Evolutionary conservation across 2,113 vertebrate species (phyloP).

Genomic region (Sisor rabdophorus): DNA sequence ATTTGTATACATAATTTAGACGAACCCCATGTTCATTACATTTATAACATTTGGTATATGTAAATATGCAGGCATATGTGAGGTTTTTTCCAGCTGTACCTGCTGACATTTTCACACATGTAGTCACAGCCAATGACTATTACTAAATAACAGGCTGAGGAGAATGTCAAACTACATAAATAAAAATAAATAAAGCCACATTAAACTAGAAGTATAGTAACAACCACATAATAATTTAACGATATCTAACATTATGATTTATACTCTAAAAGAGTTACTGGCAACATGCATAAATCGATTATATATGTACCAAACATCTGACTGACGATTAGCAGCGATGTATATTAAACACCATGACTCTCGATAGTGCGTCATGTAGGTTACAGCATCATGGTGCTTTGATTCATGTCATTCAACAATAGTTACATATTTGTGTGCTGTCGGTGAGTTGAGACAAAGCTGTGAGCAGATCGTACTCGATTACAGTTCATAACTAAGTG

Average conservation of each 20-base stretch:
- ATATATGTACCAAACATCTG: background rate
- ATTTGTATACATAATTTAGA: conserved; percentile 88
- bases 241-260: conserved; percentile 2
- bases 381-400: conserved; percentile 52
- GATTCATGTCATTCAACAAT: conserved; percentile 56
- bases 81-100: too few relatives aligned
- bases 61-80: too few relatives aligned
- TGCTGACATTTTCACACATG: background rate
- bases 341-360: conserved; percentile 44
- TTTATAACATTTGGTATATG: conserved; percentile 59
- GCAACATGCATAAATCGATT: background rate
- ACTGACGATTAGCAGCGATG: conserved; percentile 17
- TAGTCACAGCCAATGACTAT: conserved; percentile 43
- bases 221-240: conserved; percentile 18
- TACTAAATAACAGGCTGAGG: conserved; percentile 46
- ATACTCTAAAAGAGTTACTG: background rate
- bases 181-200: conserved; percentile 13
- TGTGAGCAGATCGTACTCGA: conserved; percentile 49
- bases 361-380: conserved; percentile 12
- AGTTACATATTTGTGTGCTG: conserved; percentile 66
- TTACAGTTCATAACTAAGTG: conserved; percentile 29
- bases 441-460: conserved; percentile 59
- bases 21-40: conserved; percentile 62
- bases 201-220: background rate
- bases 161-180: conserved; percentile 15